phyloP scores from a whole-genome alignment of 1,140 invertebrate genomes.

The Hermatobates lingyangjiaoensis region DNA sequence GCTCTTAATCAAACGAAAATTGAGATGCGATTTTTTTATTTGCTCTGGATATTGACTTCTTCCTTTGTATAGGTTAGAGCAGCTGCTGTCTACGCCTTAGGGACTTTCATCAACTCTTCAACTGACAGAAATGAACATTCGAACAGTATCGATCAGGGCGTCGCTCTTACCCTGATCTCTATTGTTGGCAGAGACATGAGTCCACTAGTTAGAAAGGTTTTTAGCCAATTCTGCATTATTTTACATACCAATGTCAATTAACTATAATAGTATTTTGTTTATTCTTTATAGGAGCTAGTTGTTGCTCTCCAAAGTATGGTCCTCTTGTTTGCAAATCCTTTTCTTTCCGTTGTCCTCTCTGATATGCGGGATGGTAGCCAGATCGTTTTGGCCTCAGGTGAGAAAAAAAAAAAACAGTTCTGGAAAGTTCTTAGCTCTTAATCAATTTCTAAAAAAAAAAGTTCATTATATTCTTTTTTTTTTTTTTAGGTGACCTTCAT shows the following conservation, averaged over 20 bases:
- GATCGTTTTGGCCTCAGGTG: slow-evolving; percentile 9
- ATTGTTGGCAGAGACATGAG: slow-evolving; percentile 64
- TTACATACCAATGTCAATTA: no score
- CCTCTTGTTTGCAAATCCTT: slow-evolving; percentile 73
- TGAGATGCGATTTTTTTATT: no score
- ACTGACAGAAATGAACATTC: slow-evolving; percentile 74
- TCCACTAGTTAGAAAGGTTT: slow-evolving; percentile 69
- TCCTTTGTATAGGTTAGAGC: slow-evolving; percentile 52
- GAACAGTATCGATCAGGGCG: slow-evolving; percentile 78
- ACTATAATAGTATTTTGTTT: no score
- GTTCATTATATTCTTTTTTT: no score
- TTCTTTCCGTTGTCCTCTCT: slow-evolving; percentile 56
- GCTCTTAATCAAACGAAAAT: no score
- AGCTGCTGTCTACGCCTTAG: slow-evolving; percentile 76
- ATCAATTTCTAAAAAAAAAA: no score
- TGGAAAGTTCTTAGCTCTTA: no score
- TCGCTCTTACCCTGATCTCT: slow-evolving; percentile 68
- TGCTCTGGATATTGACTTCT: no score
- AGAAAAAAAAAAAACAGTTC: no score
- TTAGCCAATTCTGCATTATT: slow-evolving; percentile 4
- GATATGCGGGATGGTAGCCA: slow-evolving; percentile 26
- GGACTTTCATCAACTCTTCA: slow-evolving; percentile 73
- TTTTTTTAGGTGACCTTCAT: no score
- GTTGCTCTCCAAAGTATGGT: slow-evolving; percentile 81
- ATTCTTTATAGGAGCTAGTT: slow-evolving; percentile 43